phyloP scores from a whole-genome alignment of 2,888 invertebrate species.

The Megamerina dolium region DNA sequence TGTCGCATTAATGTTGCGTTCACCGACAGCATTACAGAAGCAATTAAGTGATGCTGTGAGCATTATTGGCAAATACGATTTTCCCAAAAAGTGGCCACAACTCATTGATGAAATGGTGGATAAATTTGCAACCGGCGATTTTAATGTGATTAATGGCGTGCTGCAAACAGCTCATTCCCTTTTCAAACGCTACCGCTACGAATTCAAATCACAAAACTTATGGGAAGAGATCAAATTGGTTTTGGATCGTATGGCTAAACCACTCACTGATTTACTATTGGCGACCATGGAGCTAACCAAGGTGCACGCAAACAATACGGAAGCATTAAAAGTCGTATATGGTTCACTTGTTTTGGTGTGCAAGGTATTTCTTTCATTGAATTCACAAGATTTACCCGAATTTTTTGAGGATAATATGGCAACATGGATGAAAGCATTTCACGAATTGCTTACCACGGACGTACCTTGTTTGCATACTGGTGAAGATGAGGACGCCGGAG shows the following conservation, averaged over 20 bases:
- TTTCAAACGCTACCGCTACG: conserved; percentile 91
- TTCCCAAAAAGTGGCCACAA: conserved; percentile 93
- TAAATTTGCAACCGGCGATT: conserved; percentile 85
- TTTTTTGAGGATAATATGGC: conserved; percentile 98
- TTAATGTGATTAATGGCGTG: conserved; percentile 90
- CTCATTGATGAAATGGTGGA: conserved; percentile 90
- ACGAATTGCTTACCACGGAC: conserved; percentile 71
- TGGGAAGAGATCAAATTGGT: conserved; percentile 98
- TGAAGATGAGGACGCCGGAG: conserved; percentile 80
- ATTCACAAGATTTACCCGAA: conserved; percentile 96
- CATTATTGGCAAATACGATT: conserved; percentile 94
- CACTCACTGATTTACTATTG: conserved; percentile 88
- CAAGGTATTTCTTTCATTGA: conserved; percentile 95
- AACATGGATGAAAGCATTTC: conserved; percentile 90
- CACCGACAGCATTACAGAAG: conserved; percentile 83
- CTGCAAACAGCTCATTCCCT: conserved; percentile 93
- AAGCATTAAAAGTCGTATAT: conserved; percentile 80
- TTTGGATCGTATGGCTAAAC: conserved; percentile 85
- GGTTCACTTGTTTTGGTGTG: conserved; percentile 81
- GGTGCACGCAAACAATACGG: conserved; percentile 70
- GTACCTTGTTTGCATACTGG: conserved; percentile 70
- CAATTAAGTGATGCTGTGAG: conserved; percentile 94
- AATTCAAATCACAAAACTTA: conserved; percentile 88
- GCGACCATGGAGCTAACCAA: conserved; percentile 77
- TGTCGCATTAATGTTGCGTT: conserved; percentile 86